phyloP scores from a whole-genome alignment of 30 jellyfish, hydroid and myxozoan species.

The Catostylus mosaicus region DNA sequence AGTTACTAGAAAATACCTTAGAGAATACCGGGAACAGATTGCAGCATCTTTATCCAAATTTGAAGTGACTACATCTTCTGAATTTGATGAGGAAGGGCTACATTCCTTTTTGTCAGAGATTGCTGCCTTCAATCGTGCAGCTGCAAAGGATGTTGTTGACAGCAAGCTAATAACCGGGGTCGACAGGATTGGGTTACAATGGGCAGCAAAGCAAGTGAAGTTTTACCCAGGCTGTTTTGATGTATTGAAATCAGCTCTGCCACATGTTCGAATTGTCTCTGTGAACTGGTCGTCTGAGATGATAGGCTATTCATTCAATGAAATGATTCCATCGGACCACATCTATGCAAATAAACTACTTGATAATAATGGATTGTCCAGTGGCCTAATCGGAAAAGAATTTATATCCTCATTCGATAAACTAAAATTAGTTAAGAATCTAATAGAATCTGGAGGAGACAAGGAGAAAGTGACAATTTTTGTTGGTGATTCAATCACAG shows the following conservation, averaged over 20 bases:
- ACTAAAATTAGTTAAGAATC: conserved; percentile 7
- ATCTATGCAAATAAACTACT: conserved; percentile 62
- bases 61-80: not conserved
- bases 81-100: conserved; percentile 36
- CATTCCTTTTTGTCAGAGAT: conserved; percentile 27
- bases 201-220: conserved; percentile 41
- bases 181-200: conserved; percentile 46
- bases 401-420: conserved; percentile 60
- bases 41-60: conserved; percentile 18
- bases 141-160: conserved; percentile 44
- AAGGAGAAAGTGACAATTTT: conserved; percentile 28
- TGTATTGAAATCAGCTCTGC: conserved; percentile 13
- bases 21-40: conserved; percentile 33
- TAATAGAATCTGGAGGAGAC: not conserved
- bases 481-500: conserved; percentile 78
- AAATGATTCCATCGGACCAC: conserved; percentile 28
- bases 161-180: conserved; percentile 50
- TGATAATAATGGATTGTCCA: conserved; percentile 33
- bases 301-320: conserved; percentile 43
- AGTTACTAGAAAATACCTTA: conserved; percentile 42
- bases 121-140: conserved; percentile 22
- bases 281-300: conserved; percentile 77
- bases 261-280: conserved; percentile 66
- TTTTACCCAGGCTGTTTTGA: conserved; percentile 61
- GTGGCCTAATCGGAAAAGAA: conserved; percentile 48